Evolutionary conservation across 2,113 vertebrate genomes (phyloP).

Genomic region (Euleptes europaea): DNA sequence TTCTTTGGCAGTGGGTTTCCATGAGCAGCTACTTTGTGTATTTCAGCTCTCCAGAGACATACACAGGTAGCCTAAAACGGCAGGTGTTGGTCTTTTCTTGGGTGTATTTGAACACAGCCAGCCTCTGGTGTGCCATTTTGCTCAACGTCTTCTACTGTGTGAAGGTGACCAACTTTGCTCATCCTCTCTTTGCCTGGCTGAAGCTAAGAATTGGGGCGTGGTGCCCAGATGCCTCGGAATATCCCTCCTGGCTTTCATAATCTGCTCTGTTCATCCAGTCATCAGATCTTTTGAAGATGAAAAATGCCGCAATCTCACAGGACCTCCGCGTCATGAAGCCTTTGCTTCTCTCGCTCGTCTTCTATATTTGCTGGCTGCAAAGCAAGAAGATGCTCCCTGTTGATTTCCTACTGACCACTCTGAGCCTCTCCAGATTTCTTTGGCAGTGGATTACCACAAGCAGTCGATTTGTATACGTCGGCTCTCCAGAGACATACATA

Average conservation of each 20-base stretch:
- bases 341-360: conserved; percentile 30
- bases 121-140: conserved; percentile 33
- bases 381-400: fast-evolving
- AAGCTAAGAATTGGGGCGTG: conserved; percentile 17
- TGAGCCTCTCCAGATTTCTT: conserved; percentile 17
- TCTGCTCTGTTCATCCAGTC: background rate
- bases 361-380: background rate
- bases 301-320: background rate
- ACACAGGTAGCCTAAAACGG: fast-evolving
- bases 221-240: conserved; percentile 9
- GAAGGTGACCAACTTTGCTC: conserved; percentile 37
- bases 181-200: conserved; percentile 27
- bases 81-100: background rate
- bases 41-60: background rate
- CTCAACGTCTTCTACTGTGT: conserved; percentile 41
- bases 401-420: conserved; percentile 14
- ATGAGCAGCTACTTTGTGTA: background rate
- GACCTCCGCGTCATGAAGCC: conserved; percentile 20
- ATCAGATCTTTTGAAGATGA: background rate
- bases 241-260: background rate
- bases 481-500: background rate
- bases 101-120: background rate
- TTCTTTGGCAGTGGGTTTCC: conserved; percentile 6
- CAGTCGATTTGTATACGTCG: background rate
- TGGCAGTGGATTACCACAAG: background rate